Evolutionary conservation across 2,113 vertebrate genomes (phyloP), one percentile per base, ranked within the genome.

Genomic region (Cinclus mexicanus): DNA sequence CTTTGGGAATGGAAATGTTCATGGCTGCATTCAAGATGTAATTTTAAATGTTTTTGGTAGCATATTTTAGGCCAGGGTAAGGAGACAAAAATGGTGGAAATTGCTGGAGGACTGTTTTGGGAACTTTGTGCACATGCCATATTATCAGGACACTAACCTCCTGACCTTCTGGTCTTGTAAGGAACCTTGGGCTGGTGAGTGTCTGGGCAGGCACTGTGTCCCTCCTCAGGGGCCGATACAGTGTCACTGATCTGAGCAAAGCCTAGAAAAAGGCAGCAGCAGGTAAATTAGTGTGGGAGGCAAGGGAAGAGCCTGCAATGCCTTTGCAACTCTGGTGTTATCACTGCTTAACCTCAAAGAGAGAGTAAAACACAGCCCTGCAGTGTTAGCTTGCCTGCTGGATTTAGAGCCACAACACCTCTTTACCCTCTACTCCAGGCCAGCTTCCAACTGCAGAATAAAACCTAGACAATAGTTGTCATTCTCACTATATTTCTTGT

Each of bases 171-270:
- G 86, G 50, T 35, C 16, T n/a, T 3, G 1, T 49, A 42, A 59
- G 15, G 37, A 37, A 12, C 7, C 16, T 47, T n/a, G 37, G 42
- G 37, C 28, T 53, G 14, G n/a, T 55, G 9, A 46, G 19, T n/a
- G 31, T 29, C 17, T 10, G 8, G 31, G 17, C 46, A 57, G 47
- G 31, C 3, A 22, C 10, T 47, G 20, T n/a, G 17, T 57, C 9
- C 16, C 10, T 59, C 22, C 18, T 57, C 6, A 16, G 55, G 29
- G 2, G 0, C 21, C 1, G 3, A 24, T 20, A 20, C 4, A 52
- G 31, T 19, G 41, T 71, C 16, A 5, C 22, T 68, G 61, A 67
- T 75, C 28, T 46, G 14, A 59, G 33, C 25, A 60, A 61, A 65
- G 41, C 14, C 16, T 60, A n/a, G 64, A 18, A 47, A 57, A 57